A percentile compares a stretch with the other conserved stretches of the same genome.
Conservation (phyloP, 2,797 vertebrate species). For the Crocodylus rhombifer region DNA sequence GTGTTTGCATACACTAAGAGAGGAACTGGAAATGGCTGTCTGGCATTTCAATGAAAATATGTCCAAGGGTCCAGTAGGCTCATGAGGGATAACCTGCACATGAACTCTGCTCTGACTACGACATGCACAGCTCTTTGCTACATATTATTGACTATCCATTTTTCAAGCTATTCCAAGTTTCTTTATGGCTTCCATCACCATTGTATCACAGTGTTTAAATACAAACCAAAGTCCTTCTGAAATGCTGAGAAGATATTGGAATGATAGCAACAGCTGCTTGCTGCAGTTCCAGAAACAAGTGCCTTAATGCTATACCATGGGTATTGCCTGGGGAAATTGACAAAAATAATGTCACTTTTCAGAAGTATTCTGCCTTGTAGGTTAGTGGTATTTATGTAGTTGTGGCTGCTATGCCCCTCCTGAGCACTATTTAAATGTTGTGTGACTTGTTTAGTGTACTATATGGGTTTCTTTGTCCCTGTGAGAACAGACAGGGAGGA, state of each 20-base stretch:
- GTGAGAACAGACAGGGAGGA: no score
- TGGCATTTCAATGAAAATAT: background rate
- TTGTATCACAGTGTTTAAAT: background rate
- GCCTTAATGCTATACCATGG: background rate
- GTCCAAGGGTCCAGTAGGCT: no score
- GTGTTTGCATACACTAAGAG: background rate
- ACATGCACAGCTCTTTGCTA: rapidly evolving
- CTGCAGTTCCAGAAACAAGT: background rate
- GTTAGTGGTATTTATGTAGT: no score
- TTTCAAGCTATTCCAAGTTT: background rate
- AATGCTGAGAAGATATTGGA: background rate
- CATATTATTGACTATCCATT: background rate
- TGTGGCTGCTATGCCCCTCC: no score
- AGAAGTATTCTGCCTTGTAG: background rate
- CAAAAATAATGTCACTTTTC: background rate
- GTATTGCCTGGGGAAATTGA: background rate
- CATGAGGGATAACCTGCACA: background rate
- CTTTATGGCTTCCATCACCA: background rate
- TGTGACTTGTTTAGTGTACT: no score
- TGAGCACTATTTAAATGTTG: no score
- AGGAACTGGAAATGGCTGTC: rapidly evolving
- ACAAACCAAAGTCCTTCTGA: background rate
- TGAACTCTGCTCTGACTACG: background rate
- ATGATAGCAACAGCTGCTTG: background rate
- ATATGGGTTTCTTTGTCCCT: no score